Base-by-base conservation (phyloP, 2,888 invertebrate genomes). In the Deroplatys truncata region DNA sequence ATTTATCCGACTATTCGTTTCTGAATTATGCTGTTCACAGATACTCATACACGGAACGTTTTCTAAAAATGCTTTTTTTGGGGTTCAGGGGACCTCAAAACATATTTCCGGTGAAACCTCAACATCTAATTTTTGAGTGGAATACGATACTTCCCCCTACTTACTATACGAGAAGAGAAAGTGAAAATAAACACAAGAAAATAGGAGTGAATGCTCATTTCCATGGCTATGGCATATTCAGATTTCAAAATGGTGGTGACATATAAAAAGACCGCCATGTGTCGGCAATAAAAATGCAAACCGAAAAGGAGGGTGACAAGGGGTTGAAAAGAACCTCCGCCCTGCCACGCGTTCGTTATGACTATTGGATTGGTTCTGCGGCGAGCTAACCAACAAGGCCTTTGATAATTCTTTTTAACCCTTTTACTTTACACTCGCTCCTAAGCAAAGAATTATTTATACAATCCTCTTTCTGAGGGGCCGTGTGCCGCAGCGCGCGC, bases 401-500 rank as follows among this genome's bases (percentile, higher is more conserved):
- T 86, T 86, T 86, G 86, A 89, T 89, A 28, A 86, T 84, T 72
- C 20, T 20, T 86, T 88, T 83, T 84, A 89, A 86, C 89, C 89
- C 86, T 84, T 89, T 86, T 29, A 82, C 31, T 89, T 72, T 31
- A 86, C 35, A 86, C 86, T 49, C 89, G 89, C 82, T 82, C 82
- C 86, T 82, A 86, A 82, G 86, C 72, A 86, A 86, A 86, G 86
- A 86, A 86, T 86, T 86, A 86, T 86, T 82, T 86, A 72, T 28
- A 43, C 49, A 86, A 86, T 86, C 56, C 20, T 20, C 56, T 72
- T 72, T 1, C 20, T 72, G 56, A 72, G 25, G 56, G 56, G 86
- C 82, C 86, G 72, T 86, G 86, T 29, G 86, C 86, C 86, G 25
- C 28, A 72, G 29, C 86, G 28, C 29, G 31, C 72, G 86, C 20